phyloP scores from a whole-genome alignment of 2,797 vertebrate species.

The Pseudochirops corinnae region DNA sequence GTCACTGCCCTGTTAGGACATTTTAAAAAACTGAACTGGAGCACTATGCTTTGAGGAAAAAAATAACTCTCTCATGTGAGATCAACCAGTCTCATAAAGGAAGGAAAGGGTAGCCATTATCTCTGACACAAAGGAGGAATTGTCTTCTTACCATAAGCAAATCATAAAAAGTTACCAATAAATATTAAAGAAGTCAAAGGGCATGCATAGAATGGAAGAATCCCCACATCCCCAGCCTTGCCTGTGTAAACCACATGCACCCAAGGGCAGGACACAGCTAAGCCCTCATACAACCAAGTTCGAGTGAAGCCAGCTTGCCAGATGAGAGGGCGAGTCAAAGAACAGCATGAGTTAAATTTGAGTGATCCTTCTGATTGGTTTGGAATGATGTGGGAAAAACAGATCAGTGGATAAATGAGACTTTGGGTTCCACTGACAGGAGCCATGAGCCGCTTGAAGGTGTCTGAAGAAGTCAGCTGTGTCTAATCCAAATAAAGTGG shows the following conservation, averaged over 20 bases:
- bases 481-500: not conserved
- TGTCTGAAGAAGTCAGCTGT: not conserved
- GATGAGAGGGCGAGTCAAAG: not conserved
- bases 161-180: conserved; percentile 27
- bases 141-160: conserved; percentile 18
- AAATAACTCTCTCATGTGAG: not conserved
- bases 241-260: conserved; percentile 43
- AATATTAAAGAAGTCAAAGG: conserved; percentile 48
- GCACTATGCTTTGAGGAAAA: not conserved
- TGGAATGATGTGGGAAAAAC: not conserved
- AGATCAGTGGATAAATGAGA: not conserved
- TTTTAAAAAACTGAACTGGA: not conserved
- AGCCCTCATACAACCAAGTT: not conserved
- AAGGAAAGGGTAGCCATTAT: conserved; percentile 23
- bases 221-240: not conserved
- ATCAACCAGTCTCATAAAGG: conserved; percentile 8
- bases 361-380: not conserved
- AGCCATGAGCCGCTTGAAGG: not conserved
- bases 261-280: not conserved
- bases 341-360: not conserved
- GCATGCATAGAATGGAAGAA: conserved; percentile 4
- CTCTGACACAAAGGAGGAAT: not conserved
- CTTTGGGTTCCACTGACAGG: not conserved
- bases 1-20: not conserved
- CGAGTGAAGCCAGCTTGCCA: conserved; percentile 5